phyloP scores from a whole-genome alignment of 2,888 invertebrate species.

The Drosophila anomalata region DNA sequence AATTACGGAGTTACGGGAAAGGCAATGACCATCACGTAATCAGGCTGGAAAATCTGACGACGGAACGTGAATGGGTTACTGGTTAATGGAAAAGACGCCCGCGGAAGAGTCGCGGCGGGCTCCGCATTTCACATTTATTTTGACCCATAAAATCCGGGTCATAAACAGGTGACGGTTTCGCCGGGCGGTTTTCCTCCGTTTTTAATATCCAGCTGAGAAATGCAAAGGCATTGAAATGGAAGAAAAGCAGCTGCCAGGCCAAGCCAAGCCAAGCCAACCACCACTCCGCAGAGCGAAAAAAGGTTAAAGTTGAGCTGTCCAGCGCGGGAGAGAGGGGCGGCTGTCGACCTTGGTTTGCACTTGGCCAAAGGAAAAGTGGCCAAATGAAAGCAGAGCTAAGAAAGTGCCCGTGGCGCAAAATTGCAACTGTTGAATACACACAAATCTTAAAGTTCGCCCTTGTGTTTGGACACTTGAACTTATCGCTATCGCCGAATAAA shows the following conservation, averaged over 20 bases:
- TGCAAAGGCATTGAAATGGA: conserved; percentile 46
- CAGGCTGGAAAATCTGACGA: conserved; percentile 31
- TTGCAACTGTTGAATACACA: conserved; percentile 34
- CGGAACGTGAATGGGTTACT: conserved; percentile 28
- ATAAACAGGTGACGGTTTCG: conserved; percentile 41
- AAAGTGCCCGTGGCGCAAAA: neutral
- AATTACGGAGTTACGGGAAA: neutral
- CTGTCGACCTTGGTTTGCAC: conserved; percentile 42
- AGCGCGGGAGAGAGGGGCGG: neutral
- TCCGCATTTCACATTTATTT: conserved; percentile 32
- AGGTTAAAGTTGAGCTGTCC: conserved; percentile 43
- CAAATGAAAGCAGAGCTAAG: conserved; percentile 14
- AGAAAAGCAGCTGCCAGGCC: conserved; percentile 42
- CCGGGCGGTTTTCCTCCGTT: conserved; percentile 23
- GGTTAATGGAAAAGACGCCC: conserved; percentile 12
- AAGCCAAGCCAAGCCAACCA: neutral
- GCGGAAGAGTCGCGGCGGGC: neutral
- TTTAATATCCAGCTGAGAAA: conserved; percentile 42
- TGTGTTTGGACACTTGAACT: conserved; percentile 27
- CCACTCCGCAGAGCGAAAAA: conserved; percentile 8
- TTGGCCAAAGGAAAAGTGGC: conserved; percentile 28
- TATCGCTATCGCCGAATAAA: conserved; percentile 29
- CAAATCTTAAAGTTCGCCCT: conserved; percentile 15
- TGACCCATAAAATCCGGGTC: conserved; percentile 49
- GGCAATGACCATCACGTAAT: conserved; percentile 39